phyloP scores from a whole-genome alignment of 1,140 invertebrate genomes.

The Tetragonula clypearis region DNA sequence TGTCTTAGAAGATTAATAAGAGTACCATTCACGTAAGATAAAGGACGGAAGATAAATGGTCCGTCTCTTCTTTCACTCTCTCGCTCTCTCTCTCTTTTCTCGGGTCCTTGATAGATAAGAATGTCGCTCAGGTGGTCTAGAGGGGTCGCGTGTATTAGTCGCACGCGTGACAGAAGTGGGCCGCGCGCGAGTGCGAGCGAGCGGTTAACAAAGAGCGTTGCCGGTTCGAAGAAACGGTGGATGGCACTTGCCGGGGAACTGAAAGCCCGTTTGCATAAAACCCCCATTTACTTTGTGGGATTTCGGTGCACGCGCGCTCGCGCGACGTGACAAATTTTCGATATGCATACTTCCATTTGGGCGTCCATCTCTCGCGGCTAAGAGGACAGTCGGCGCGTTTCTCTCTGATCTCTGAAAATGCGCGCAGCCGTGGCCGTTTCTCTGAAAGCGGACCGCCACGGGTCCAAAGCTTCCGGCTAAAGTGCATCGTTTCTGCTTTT shows the following conservation, averaged over 20 bases:
- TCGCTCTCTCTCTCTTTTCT: not conserved
- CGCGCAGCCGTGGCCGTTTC: not conserved
- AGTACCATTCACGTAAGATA: not conserved
- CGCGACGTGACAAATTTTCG: slow-evolving; percentile 50
- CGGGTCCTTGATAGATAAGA: slow-evolving; percentile 3
- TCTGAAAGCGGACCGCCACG: not conserved
- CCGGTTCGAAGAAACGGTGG: slow-evolving; percentile 21
- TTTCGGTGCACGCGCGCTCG: not conserved
- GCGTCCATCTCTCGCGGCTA: slow-evolving; percentile 1
- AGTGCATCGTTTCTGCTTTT: not conserved
- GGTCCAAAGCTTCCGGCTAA: not conserved
- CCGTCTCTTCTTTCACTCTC: not conserved
- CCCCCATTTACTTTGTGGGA: slow-evolving; percentile 45
- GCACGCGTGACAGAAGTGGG: slow-evolving; percentile 45
- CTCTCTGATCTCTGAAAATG: not conserved
- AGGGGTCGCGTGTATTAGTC: not conserved
- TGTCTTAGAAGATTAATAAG: not conserved
- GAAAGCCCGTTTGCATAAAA: slow-evolving; percentile 46
- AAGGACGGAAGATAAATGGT: not conserved
- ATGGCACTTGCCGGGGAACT: slow-evolving; percentile 9
- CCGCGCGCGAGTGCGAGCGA: slow-evolving; percentile 27
- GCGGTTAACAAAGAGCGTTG: slow-evolving; percentile 37
- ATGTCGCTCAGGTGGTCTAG: not conserved
- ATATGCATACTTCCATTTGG: slow-evolving; percentile 31
- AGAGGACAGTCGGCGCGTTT: not conserved